Conservation (phyloP, 2,888 invertebrate species). For the Drosophila anomelani region DNA sequence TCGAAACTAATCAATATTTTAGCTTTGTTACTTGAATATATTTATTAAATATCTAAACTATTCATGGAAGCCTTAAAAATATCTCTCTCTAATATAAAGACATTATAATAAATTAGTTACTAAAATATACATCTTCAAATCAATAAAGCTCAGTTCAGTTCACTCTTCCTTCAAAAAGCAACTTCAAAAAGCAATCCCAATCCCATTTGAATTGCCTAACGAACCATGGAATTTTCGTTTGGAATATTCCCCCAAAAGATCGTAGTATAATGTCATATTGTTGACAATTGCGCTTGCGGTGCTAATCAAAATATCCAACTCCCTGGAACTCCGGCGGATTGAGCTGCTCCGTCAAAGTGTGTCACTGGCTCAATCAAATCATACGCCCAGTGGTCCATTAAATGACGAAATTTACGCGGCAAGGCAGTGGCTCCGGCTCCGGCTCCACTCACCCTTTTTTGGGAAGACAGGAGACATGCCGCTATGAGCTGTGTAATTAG, state of each 20-base stretch:
- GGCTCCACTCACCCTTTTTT: slow-evolving; percentile 5
- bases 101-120: slow-evolving; percentile 2
- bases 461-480: neutral
- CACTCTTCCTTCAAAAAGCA: neutral
- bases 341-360: slow-evolving; percentile 59
- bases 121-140: slow-evolving; percentile 8
- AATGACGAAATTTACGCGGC: slow-evolving; percentile 75
- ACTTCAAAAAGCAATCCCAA: slow-evolving; percentile 63
- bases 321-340: slow-evolving; percentile 22
- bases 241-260: slow-evolving; percentile 25
- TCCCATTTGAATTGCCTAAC: slow-evolving; percentile 72
- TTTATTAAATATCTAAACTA: no score
- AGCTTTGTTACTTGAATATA: neutral
- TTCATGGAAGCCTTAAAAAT: neutral
- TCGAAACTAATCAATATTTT: accelerated
- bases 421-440: slow-evolving; percentile 1
- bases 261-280: slow-evolving; percentile 63
- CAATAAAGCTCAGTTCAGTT: neutral
- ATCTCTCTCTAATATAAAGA: neutral
- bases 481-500: slow-evolving; percentile 67
- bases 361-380: slow-evolving; percentile 81
- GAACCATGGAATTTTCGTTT: slow-evolving; percentile 53
- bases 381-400: slow-evolving; percentile 83
- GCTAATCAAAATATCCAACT: slow-evolving; percentile 78
- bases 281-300: slow-evolving; percentile 64